Base-by-base conservation (phyloP, 2,888 invertebrate genomes). In the Orthosia incerta region DNA sequence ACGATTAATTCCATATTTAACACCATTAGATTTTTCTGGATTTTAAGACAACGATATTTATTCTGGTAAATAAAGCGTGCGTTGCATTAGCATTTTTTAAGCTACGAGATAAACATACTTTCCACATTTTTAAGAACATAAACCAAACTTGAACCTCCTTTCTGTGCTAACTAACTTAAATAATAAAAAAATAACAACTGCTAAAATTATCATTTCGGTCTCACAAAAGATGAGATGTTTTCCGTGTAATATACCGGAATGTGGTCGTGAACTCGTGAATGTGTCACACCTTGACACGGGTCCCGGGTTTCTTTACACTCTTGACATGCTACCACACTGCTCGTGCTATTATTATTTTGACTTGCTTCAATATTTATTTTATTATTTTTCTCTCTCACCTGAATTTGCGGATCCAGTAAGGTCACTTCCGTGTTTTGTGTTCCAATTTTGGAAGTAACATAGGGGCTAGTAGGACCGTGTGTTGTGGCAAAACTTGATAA, bases 281-380 rank as follows among this genome's bases (percentile, higher is more conserved):
- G 55, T 61, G 68, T 81, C 78, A 53, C 76, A 78, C 62, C 74
- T 75, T 84, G 83, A 84, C 72, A 73, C 60, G 82, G 85, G 82
- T 83, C 65, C 80, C 68, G 57, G 55, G n/a, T 61, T 71, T 77
- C 74, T 75, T 77, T 65, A 62, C 65, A 71, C 71, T 75, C 68
- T 70, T 67, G 75, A 72, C 71, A 69, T 20, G 65, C 23, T 55
- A 59, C 46, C 45, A 53, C 18, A 53, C 51, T 68, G 70, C 71
- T 63, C 70, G 71, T 60, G 56, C 48, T 48, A 26, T 45, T 55
- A 55, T 64, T 73, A 50, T 82, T 70, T 60, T 67, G 56, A 63
- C 53, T 13, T 51, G 57, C 45, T 79, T 50, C 53, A 63, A 71
- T 81, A 71, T 83, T 79, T 69, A 72, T 77, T 73, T 64, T 79